Evolutionary conservation across 2,113 vertebrate genomes (phyloP).

Genomic region (Chloropsis cyanopogon): DNA sequence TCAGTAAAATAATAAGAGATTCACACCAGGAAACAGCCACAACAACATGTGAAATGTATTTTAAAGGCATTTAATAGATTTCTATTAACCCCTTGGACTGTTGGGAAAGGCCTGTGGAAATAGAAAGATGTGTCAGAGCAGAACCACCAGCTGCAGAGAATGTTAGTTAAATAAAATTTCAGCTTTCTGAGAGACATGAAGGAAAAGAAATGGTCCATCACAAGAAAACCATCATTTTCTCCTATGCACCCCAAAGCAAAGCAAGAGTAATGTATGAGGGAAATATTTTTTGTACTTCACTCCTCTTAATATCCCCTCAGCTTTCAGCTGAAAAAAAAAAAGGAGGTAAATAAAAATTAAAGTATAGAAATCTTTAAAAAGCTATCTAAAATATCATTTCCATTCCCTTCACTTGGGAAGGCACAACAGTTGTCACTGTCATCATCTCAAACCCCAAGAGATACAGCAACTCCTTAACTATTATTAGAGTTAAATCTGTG

Average conservation of each 20-base stretch:
- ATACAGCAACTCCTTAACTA: neutral
- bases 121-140: slow-evolving; percentile 5
- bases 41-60: slow-evolving; percentile 36
- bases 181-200: neutral
- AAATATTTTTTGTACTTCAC: neutral
- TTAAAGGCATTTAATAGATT: slow-evolving; percentile 53
- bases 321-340: neutral
- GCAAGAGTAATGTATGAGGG: neutral
- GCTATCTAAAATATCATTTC: neutral
- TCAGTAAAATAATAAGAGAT: slow-evolving; percentile 40
- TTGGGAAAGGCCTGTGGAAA: slow-evolving; percentile 18
- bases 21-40: slow-evolving; percentile 45
- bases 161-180: slow-evolving; percentile 1
- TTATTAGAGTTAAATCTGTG: neutral
- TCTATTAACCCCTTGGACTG: slow-evolving; percentile 25
- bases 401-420: neutral
- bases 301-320: neutral
- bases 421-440: neutral
- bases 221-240: neutral
- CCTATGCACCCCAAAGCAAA: neutral
- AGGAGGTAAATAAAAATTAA: neutral
- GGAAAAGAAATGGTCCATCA: neutral
- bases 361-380: neutral
- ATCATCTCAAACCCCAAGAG: neutral
- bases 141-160: slow-evolving; percentile 1